A percentile compares a stretch with the other conserved stretches of the same genome.
phyloP scores from a whole-genome alignment of 2,797 vertebrate genomes.

The Cryptoblepharus egeriae region DNA sequence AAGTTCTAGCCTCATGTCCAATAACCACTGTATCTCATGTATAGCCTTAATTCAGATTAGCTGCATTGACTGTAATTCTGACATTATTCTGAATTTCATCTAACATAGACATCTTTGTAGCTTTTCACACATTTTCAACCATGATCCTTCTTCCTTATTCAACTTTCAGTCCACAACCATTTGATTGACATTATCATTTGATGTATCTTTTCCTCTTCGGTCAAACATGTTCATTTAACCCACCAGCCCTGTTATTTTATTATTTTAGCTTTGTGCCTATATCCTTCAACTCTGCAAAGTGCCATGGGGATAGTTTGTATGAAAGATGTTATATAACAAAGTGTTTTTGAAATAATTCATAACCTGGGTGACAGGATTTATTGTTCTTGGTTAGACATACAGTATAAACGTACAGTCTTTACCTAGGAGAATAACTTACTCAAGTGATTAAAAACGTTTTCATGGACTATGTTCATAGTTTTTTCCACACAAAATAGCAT shows the following conservation, averaged over 20 bases:
- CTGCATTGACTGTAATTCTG: not conserved
- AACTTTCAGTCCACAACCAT: not conserved
- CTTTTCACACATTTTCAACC: accelerated
- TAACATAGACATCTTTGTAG: not conserved
- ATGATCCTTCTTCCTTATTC: slow-evolving; percentile 9
- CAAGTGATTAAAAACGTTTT: slow-evolving; percentile 3
- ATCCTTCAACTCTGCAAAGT: not conserved
- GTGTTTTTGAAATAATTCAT: not conserved
- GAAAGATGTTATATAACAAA: not conserved
- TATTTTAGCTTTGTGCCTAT: not conserved
- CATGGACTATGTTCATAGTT: not conserved
- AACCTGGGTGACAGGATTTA: accelerated
- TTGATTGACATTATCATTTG: not conserved
- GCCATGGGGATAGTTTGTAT: not conserved
- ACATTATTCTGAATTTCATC: slow-evolving; percentile 13
- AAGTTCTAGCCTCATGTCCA: not conserved
- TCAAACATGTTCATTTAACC: not conserved
- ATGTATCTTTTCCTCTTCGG: not conserved
- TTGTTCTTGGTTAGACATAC: not conserved
- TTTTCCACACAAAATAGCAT: not conserved
- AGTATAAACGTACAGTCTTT: accelerated
- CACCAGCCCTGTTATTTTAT: slow-evolving; percentile 23
- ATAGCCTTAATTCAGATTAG: not conserved
- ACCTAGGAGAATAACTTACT: not conserved
- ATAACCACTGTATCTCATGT: not conserved